Evolutionary conservation across 1,140 invertebrate genomes (phyloP), one percentile per base, ranked within the genome.

Genomic region (Atta colombica): DNA sequence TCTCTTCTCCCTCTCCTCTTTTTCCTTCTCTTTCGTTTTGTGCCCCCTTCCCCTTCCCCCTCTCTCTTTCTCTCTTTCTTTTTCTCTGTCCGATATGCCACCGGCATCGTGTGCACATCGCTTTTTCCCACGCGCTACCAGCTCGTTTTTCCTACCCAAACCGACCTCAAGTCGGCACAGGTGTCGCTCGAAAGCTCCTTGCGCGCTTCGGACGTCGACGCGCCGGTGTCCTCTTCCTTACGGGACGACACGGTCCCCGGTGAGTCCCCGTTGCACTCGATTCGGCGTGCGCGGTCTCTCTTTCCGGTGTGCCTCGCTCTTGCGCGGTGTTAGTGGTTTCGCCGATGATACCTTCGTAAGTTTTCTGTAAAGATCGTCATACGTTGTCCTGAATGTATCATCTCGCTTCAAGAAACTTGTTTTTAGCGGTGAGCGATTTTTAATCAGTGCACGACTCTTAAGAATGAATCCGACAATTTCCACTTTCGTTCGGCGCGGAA

Each of bases 151-250:
- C 16, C 16, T 39, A n/a, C 18, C 16, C 51, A n/a, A 25, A 10
- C 28, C 28, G 10, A 53, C 63, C 8, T 35, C 21, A 61, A 45
- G 39, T 58, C 49, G 1, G 77, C 51, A 74, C 77, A 87, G 74
- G 60, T 89, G 78, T 90, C 78, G 60, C 74, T 84, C 39, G 77
- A 21, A 63, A 84, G n/a, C 69, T 82, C 55, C 68, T 75, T 72
- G n/a, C n/a, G 31, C 58, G 60, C 21, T 21, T 66, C 49, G 71
- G 69, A 74, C 72, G n/a, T 69, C 18, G 28, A 35, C 39, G 58
- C 49, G 53, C 49, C 25, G 63, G 28, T 60, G 39, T 0, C 60
- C 60, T 53, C 16, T 35, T 77, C 69, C 21, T 84, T 39, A 53
- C 35, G 68, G 80, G 66, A 72, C 25, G 25, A 10, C 78, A 55